Base-by-base conservation (phyloP, 2,888 invertebrate genomes). In the Polydrusus tereticollis region DNA sequence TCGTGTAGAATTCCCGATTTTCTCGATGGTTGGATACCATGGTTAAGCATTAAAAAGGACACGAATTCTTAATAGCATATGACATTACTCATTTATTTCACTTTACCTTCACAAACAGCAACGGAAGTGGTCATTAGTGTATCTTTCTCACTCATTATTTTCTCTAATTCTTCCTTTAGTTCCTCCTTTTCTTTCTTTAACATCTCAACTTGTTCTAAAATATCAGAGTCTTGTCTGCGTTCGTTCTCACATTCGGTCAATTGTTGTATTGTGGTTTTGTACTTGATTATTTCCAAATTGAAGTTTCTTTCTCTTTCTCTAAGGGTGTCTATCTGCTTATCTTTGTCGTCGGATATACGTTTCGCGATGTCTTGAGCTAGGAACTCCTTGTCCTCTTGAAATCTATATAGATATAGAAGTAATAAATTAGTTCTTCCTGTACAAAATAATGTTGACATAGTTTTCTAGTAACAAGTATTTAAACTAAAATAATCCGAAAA, bases 271-370 rank as follows among this genome's bases (percentile, higher is more conserved):
- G 90, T 91, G 64, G 89, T 89, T 77, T 91, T 90, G 78, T 93
- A 89, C 81, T 90, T 90, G 74, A 86, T 86, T 77, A 90, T 90
- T 80, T 94, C 92, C 60, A 91, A 88, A 10, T 86, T 84, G 2
- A 93, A 83, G 20, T 88, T 84, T 20, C 86, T 84, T 80, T 92
- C 92, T 57, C 91, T 87, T 71, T 90, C 89, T n/a, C 90, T 87
- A 70, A 92, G 81, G 74, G 88, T 83, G 65, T 92, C 92, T 75
- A 94, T 85, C 80, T 92, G 90, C 10, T 89, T 87, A 77, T 94
- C 93, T 83, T 93, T 94, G 77, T 93, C 94, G 3, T 89, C 88
- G 5, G 91, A 85, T 59, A 93, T 88, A 29, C 90, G 88, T 33
- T 89, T 59, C 18, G 66, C 59, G 3, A 66, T 23, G 21, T 57